phyloP scores from a whole-genome alignment of 2,797 vertebrate genomes.

The Channallabes apus region DNA sequence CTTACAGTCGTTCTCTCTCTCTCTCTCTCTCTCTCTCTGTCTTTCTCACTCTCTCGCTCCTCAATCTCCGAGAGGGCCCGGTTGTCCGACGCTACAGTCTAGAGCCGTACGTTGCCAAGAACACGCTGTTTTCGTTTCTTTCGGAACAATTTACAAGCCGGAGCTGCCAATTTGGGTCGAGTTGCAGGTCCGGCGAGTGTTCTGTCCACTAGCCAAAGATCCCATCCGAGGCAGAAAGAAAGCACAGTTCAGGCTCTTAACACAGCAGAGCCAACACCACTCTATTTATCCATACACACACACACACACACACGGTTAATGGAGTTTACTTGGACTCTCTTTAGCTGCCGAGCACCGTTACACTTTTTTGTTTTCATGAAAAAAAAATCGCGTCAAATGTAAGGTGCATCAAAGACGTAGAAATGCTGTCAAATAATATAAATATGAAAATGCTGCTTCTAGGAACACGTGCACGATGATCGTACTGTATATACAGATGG shows the following conservation, averaged over 20 bases:
- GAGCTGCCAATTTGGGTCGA: slow-evolving; percentile 42
- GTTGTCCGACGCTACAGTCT: slow-evolving; percentile 15
- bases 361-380: background rate
- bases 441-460: no score
- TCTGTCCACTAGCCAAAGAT: slow-evolving; percentile 39
- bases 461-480: no score
- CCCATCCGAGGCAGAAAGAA: slow-evolving; percentile 35
- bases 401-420: no score
- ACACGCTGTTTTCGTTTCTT: slow-evolving; percentile 29
- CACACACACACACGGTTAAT: slow-evolving; percentile 19
- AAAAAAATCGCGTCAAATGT: no score
- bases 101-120: slow-evolving; percentile 30
- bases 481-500: no score
- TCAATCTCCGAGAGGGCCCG: background rate
- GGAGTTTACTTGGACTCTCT: background rate
- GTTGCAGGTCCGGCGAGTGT: background rate
- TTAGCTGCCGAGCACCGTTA: background rate
- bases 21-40: background rate
- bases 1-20: background rate
- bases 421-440: no score
- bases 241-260: slow-evolving; percentile 24
- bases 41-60: background rate
- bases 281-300: slow-evolving; percentile 8
- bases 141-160: background rate
- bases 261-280: slow-evolving; percentile 6